Evolutionary conservation across 2,797 vertebrate species (phyloP).

Genomic region (Todus mexicanus): DNA sequence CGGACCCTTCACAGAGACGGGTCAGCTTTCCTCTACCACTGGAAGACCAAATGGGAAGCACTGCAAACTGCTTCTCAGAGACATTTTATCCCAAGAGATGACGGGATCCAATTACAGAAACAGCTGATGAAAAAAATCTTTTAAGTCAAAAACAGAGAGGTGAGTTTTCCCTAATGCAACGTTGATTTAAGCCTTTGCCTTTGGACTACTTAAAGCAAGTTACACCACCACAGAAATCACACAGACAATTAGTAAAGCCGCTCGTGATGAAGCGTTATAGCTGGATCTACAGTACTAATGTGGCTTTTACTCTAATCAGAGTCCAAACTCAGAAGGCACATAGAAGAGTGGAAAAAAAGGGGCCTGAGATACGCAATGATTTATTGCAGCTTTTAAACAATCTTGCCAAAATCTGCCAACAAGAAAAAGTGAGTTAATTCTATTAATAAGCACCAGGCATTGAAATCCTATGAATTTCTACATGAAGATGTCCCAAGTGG

Average conservation of each 20-base stretch:
- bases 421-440: neutral
- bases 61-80: constrained; percentile 7
- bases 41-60: neutral
- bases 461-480: neutral
- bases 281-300: neutral
- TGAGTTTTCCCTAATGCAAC: neutral
- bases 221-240: constrained; percentile 23
- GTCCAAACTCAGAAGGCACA: neutral
- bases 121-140: constrained; percentile 23
- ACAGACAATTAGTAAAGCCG: neutral
- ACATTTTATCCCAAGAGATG: constrained; percentile 18
- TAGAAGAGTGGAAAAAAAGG: constrained; percentile 1
- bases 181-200: constrained; percentile 5
- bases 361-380: neutral
- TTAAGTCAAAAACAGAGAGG: constrained; percentile 32
- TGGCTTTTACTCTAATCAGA: neutral
- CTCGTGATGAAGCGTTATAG: neutral
- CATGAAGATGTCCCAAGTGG: fast-evolving
- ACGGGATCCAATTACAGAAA: constrained; percentile 32
- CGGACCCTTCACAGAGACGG: neutral
- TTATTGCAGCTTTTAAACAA: neutral
- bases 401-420: neutral
- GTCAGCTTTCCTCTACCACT: neutral
- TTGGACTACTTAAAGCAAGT: constrained; percentile 27
- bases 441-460: neutral